Conservation (phyloP, 1,140 invertebrate genomes). For the Calephelis nemesis region DNA sequence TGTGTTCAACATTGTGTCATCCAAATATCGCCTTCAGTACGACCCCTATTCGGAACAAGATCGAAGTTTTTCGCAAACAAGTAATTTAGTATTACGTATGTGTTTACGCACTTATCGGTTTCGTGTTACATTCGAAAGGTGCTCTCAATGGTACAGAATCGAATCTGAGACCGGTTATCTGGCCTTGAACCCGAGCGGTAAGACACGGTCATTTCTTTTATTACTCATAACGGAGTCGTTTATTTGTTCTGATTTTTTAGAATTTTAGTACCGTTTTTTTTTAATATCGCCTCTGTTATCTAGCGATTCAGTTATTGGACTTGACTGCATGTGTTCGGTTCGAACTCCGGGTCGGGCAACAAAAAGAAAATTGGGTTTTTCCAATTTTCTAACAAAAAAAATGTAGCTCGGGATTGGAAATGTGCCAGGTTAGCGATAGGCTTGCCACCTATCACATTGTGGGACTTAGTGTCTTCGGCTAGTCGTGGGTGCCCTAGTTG, state of each 20-base stretch:
- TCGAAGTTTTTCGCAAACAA: constrained; percentile 1
- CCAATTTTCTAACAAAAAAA: too few species aligned
- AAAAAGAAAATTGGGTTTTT: too few species aligned
- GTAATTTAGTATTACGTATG: constrained; percentile 5
- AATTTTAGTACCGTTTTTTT: too few species aligned
- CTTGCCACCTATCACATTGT: too few species aligned
- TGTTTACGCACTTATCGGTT: constrained; percentile 30
- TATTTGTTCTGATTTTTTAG: background rate
- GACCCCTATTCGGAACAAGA: constrained; percentile 1
- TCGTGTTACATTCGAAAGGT: constrained; percentile 37
- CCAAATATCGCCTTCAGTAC: background rate
- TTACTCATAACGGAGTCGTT: background rate
- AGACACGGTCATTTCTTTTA: constrained; percentile 4
- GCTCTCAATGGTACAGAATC: constrained; percentile 25
- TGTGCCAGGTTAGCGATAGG: too few species aligned
- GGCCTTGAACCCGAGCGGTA: constrained; percentile 33
- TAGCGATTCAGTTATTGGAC: too few species aligned
- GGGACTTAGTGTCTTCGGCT: too few species aligned
- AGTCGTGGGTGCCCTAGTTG: too few species aligned
- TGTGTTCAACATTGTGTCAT: constrained; percentile 1
- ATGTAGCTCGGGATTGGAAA: too few species aligned
- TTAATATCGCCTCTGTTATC: too few species aligned
- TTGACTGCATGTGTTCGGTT: too few species aligned
- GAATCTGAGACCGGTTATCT: constrained; percentile 31
- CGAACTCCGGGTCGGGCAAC: too few species aligned